These are phyloP conservation scores for Argentina silus DNA, from an alignment of 2,797 vertebrate species.

Conservation along the genomic window DNA sequence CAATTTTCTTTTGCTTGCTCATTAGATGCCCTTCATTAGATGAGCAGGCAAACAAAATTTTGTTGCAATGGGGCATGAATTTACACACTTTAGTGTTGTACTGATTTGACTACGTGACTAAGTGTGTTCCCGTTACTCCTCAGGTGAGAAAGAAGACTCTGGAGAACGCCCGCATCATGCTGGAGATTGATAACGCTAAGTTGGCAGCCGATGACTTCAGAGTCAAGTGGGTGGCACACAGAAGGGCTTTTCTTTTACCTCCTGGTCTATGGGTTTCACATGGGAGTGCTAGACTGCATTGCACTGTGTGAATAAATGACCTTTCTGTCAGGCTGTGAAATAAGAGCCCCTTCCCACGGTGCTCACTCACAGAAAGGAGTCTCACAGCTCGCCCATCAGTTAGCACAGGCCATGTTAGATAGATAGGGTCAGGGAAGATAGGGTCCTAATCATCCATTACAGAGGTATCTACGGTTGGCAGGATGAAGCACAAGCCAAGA, in stretches of 20 bases:
- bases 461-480: conserved; percentile 23
- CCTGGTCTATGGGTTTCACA: conserved; percentile 62
- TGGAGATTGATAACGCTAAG: conserved; percentile 84
- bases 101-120: background rate
- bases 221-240: conserved; percentile 78
- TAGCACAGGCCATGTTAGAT: conserved; percentile 42
- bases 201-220: conserved; percentile 84
- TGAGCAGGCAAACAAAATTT: no score
- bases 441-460: conserved; percentile 13
- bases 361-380: conserved; percentile 38
- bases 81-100: background rate
- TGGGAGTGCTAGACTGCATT: conserved; percentile 58
- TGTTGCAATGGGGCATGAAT: background rate
- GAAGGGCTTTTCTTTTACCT: conserved; percentile 48
- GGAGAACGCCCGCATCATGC: conserved; percentile 80
- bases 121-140: background rate
- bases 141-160: conserved; percentile 78
- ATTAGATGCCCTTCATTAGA: background rate
- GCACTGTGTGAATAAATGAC: conserved; percentile 65
- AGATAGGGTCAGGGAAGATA: conserved; percentile 36
- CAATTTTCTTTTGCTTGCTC: background rate
- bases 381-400: conserved; percentile 4
- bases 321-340: conserved; percentile 68
- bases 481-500: conserved; percentile 13
- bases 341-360: conserved; percentile 65